Percentiles rank a stretch among this genome's conserved stretches.
phyloP scores from a whole-genome alignment of 2,888 invertebrate genomes.

The Sesia apiformis region DNA sequence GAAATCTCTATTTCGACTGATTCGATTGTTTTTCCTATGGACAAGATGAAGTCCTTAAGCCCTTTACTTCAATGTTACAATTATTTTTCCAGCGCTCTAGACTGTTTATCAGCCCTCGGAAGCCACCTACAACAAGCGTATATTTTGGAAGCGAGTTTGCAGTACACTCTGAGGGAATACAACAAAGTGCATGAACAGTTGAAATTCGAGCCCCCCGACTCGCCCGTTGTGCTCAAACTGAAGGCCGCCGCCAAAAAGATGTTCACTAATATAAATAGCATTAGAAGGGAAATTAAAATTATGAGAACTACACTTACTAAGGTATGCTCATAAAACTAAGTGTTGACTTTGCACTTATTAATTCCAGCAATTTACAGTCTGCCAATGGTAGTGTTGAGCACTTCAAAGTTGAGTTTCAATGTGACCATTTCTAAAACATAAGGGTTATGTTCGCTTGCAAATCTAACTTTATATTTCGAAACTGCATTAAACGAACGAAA shows the following conservation, averaged over 20 bases:
- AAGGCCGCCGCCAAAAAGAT: slow-evolving; percentile 32
- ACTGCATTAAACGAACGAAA: too few species aligned
- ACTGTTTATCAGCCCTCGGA: slow-evolving; percentile 68
- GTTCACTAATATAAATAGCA: slow-evolving; percentile 31
- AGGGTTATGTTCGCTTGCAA: too few species aligned
- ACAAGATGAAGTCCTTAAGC: too few species aligned
- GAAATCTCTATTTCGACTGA: too few species aligned
- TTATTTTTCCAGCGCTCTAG: slow-evolving; percentile 61
- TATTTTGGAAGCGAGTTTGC: slow-evolving; percentile 72
- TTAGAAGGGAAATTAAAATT: slow-evolving; percentile 36
- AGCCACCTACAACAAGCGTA: slow-evolving; percentile 74
- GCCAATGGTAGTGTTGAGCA: too few species aligned
- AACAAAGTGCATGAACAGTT: slow-evolving; percentile 36
- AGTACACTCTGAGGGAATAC: slow-evolving; percentile 64
- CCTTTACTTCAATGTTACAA: too few species aligned
- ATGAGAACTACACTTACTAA: slow-evolving; percentile 38
- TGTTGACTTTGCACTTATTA: neutral
- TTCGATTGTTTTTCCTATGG: too few species aligned
- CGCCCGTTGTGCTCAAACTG: slow-evolving; percentile 28
- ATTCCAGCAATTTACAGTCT: too few species aligned
- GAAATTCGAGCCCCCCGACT: slow-evolving; percentile 50
- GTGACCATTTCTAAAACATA: too few species aligned
- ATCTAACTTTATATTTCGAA: too few species aligned
- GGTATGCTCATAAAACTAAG: slow-evolving; percentile 19
- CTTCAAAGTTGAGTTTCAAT: too few species aligned